These are phyloP conservation scores for Nebria ingens DNA, from an alignment of 1,140 invertebrate species.

Conservation along the genomic window DNA sequence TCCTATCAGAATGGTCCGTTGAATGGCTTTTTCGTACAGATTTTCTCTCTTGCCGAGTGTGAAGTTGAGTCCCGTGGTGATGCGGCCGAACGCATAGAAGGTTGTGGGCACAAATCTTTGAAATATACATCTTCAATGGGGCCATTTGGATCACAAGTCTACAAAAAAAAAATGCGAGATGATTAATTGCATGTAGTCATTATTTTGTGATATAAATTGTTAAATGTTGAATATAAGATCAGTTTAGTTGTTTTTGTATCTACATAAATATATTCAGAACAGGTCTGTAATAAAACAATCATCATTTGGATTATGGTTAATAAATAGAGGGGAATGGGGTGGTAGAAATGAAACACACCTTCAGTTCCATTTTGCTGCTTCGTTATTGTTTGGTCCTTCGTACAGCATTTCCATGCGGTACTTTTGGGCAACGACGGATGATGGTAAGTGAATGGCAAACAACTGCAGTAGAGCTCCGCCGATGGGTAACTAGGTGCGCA, in stretches of 20 bases:
- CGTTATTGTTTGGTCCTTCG: not conserved
- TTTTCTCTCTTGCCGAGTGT: slow-evolving; percentile 97
- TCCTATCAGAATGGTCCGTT: slow-evolving; percentile 94
- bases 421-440: not conserved
- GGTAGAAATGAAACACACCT: no score
- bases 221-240: not conserved
- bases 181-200: no score
- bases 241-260: no score
- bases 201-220: no score
- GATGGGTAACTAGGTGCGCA: not conserved
- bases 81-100: slow-evolving; percentile 96
- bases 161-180: no score
- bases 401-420: not conserved
- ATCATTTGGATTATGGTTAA: slow-evolving; percentile 25
- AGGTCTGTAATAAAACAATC: slow-evolving; percentile 38
- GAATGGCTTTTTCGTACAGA: slow-evolving; percentile 97
- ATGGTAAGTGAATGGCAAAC: not conserved
- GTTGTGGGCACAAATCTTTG: no score
- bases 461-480: not conserved
- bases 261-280: slow-evolving; percentile 36
- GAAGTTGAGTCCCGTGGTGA: slow-evolving; percentile 96
- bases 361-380: no score
- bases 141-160: no score
- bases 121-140: no score
- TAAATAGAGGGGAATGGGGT: no score